Evolutionary conservation across 2,888 invertebrate species (phyloP), one percentile per base, ranked within the genome.

Genomic region (Osedax fenrisi): DNA sequence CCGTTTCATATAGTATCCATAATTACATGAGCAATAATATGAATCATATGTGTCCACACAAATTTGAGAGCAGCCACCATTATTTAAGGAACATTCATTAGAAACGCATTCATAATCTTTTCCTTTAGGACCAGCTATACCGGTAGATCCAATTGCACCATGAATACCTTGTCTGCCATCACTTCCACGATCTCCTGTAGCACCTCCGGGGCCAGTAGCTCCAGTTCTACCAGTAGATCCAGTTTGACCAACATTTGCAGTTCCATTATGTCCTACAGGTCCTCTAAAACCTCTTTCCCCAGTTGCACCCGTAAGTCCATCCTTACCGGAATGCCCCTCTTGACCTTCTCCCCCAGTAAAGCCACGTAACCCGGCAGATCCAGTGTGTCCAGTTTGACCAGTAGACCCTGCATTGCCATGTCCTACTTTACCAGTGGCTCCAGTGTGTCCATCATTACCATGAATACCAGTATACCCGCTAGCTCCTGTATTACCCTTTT

Each of bases 31-130:
- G 56, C 76, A 76, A 69, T 73, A 73, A 69, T 76, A 74, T 26
- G 68, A 73, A 69, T 73, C 68, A 27, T 73, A 76, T 17, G 66
- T 73, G 62, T 76, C 76, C n/a, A 73, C 27, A 25, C 76, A 76
- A 10, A 73, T 27, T 62, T 76, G 76, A 2, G 61, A 62, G 73
- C 76, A 76, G 73, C 69, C 61, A 2, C 76, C 76, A 26, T 76
- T 76, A 69, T 76, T 73, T 22, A 23, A 62, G 21, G 27, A 17
- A 59, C 76, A 76, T 27, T 76, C 76, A 26, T 76, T 76, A 21
- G 41, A 24, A 22, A 59, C 62, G 26, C n/a, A 68, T 13, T 22
- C n/a, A 25, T 3, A 22, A 41, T 61, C 22, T 61, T 71, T 25
- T 5, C 68, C 68, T 26, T 25, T 10, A n/a, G 74, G 67, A n/a